Base-by-base conservation (phyloP, 2,113 vertebrate species). In the Pholis gunnellus region DNA sequence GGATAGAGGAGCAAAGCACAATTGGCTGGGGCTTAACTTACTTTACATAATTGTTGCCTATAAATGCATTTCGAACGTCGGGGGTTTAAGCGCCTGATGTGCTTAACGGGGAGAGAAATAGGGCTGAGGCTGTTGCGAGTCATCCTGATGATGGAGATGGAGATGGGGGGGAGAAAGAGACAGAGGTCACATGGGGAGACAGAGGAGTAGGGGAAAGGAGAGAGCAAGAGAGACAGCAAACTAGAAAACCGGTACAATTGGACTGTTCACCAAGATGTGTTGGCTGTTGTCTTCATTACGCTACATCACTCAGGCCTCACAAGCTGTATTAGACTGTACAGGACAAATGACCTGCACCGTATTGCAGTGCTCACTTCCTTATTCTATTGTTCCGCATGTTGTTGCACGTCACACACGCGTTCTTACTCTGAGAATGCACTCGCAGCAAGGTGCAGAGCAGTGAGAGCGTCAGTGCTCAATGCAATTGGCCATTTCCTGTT, bases 1-100 rank as follows among this genome's bases (percentile, higher is more conserved):
- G 34, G 66, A 78, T 75, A 73, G 74, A 75, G 31, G 48, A 75
- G 78, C 66, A 72, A 71, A 75, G 59, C 73, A 78, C 78, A 88
- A 79, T 50, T 84, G 87, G 22, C 67, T 70, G 54, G 27, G 67
- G 81, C 81, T 86, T 88, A 84, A 44, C 68, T 72, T 74, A 86
- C 78, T 87, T 88, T 86, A 79, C 87, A 91, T 91, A 86, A 89
- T 82, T 84, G 78, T 88, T 82, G 60, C 85, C 78, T 78, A 75
- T 77, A 86, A 89, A 84, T 72, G 81, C 83, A 60, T 80, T 91
- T 64, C 56, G 60, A 74, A 31, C 67, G 25, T 77, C 46, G 42
- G 75, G 75, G 85, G 25, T 89, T 79, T 86, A 82, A 78, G 72
- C 9, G 1, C 52, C 59, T 87, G 84, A 87, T 78, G 44, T 38